Conservation (phyloP, 2,888 invertebrate genomes). For the Cheilosia grossa region DNA sequence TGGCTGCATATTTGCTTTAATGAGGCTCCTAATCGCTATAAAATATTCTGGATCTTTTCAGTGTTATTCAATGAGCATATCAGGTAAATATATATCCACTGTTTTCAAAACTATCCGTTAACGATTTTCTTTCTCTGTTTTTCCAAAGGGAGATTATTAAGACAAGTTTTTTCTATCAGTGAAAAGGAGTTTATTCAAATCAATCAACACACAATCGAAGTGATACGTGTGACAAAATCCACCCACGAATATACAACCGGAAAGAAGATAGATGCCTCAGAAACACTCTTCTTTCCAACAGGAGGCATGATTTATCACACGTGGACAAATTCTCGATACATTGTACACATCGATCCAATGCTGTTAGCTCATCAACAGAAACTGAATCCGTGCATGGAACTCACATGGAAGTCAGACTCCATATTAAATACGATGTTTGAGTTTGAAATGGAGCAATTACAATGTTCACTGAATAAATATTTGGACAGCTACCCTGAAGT, state of each 20-base stretch:
- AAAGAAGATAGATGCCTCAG: conserved; percentile 23
- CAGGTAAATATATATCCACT: conserved; percentile 21
- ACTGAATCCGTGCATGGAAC: conserved; percentile 38
- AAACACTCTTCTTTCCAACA: conserved; percentile 15
- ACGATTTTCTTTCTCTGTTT: not conserved
- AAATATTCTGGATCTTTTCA: conserved; percentile 37
- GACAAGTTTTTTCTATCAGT: conserved; percentile 2
- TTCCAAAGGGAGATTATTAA: conserved; percentile 12
- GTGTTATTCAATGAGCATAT: conserved; percentile 22
- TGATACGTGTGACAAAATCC: conserved; percentile 8
- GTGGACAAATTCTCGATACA: conserved; percentile 35
- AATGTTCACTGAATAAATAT: conserved; percentile 68
- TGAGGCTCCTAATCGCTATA: conserved; percentile 8
- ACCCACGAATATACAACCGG: conserved; percentile 10
- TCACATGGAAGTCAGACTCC: conserved; percentile 37
- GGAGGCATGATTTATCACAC: conserved; percentile 34
- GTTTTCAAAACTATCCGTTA: not conserved
- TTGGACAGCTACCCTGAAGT: conserved; percentile 78
- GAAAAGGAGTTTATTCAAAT: not conserved
- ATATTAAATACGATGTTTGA: conserved; percentile 19
- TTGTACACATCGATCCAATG: conserved; percentile 30
- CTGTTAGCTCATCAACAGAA: not conserved
- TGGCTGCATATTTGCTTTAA: conserved; percentile 8
- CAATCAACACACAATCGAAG: conserved; percentile 1
- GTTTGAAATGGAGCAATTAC: not conserved